Evolutionary conservation across 1,140 invertebrate species (phyloP).

Genomic region (Telenomus remus): DNA sequence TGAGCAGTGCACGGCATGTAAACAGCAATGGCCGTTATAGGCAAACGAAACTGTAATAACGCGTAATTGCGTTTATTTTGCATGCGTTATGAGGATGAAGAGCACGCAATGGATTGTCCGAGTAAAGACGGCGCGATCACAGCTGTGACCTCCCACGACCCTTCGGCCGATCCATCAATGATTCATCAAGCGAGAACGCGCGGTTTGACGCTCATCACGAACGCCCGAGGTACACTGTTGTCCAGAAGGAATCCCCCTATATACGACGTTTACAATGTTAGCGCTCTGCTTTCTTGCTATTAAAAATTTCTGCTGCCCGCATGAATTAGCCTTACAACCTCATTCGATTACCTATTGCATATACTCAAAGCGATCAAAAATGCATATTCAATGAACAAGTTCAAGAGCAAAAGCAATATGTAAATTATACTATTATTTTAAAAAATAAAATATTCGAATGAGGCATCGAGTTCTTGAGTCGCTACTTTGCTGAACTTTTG

Average conservation of each 20-base stretch:
- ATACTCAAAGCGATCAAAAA: too few relatives aligned
- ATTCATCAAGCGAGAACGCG: slow-evolving; percentile 67
- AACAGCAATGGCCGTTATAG: slow-evolving; percentile 62
- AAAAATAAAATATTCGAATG: slow-evolving; percentile 66
- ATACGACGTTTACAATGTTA: not conserved
- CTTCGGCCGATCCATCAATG: slow-evolving; percentile 72
- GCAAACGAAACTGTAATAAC: slow-evolving; percentile 61
- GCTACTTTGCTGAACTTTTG: slow-evolving; percentile 35
- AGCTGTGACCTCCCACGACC: slow-evolving; percentile 73
- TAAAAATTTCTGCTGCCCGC: too few relatives aligned
- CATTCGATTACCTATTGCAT: too few relatives aligned
- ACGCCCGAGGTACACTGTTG: slow-evolving; percentile 43
- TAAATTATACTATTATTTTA: too few relatives aligned
- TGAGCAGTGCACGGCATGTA: slow-evolving; percentile 53
- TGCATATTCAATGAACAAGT: too few relatives aligned
- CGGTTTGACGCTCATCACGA: slow-evolving; percentile 67
- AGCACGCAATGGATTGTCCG: slow-evolving; percentile 55
- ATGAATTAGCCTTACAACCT: too few relatives aligned
- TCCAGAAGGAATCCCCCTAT: slow-evolving; percentile 20
- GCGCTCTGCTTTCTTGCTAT: too few relatives aligned
- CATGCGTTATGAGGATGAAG: slow-evolving; percentile 60
- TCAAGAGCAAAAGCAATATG: too few relatives aligned
- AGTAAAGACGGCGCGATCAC: slow-evolving; percentile 62
- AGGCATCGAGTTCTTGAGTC: slow-evolving; percentile 56
- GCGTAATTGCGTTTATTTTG: slow-evolving; percentile 63